These are phyloP conservation scores for Antechinus stuartii DNA, from an alignment of 2,113 vertebrate species.

Conservation along the genomic window DNA sequence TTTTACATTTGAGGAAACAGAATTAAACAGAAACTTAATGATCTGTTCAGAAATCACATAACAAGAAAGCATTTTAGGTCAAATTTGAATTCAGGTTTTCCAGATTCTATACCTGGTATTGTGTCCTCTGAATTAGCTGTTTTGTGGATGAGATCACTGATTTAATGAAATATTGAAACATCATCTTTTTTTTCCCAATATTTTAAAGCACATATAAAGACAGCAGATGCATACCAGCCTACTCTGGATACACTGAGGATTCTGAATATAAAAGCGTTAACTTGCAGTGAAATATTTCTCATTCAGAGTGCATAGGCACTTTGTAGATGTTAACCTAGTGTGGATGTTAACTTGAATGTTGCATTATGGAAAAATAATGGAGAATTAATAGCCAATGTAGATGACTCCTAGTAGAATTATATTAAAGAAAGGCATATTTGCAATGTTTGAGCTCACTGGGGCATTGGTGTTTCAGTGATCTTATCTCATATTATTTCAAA, in stretches of 20 bases:
- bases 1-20: not conserved
- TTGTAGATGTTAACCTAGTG: not conserved
- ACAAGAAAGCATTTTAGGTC: not conserved
- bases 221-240: not conserved
- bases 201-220: not conserved
- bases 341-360: not conserved
- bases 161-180: not conserved
- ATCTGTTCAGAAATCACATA: not conserved
- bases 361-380: not conserved
- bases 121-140: not conserved
- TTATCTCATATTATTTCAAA: conserved; percentile 55
- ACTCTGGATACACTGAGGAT: not conserved
- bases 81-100: not conserved
- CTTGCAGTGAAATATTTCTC: not conserved
- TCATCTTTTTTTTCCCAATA: not conserved
- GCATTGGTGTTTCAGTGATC: conserved; percentile 11
- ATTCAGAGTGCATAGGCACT: not conserved
- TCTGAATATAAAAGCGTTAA: not conserved
- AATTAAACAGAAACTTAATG: not conserved
- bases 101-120: not conserved
- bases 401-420: not conserved
- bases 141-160: not conserved
- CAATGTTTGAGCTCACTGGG: not conserved
- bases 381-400: not conserved
- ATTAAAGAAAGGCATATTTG: not conserved